A percentile compares a stretch with the other conserved stretches of the same genome.
Evolutionary conservation across 2,113 vertebrate genomes (phyloP).

Genomic region (Hylia prasina): DNA sequence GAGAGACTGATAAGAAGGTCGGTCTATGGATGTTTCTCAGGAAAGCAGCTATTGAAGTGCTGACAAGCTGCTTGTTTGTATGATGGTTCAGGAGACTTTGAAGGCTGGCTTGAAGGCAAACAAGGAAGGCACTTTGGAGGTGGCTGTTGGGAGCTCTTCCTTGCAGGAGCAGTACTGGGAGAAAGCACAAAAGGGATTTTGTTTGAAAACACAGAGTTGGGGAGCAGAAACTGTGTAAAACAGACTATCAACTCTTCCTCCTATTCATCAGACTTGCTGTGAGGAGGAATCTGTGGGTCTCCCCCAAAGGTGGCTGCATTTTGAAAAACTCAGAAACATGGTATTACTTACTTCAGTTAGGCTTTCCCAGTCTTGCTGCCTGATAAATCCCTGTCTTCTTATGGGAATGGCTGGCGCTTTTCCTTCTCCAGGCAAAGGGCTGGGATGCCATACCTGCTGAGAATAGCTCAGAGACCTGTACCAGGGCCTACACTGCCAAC

Average conservation of each 20-base stretch:
- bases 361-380: not conserved
- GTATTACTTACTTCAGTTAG: not conserved
- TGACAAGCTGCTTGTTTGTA: slow-evolving; percentile 24
- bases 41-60: not conserved
- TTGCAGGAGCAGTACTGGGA: not conserved
- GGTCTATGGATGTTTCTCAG: not conserved
- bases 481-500: not conserved
- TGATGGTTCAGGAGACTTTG: not conserved
- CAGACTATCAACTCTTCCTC: not conserved
- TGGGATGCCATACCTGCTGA: not conserved
- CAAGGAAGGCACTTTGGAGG: not conserved
- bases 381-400: not conserved
- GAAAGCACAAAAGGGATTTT: not conserved
- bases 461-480: not conserved
- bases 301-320: not conserved
- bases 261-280: not conserved
- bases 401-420: not conserved
- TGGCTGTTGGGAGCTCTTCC: not conserved
- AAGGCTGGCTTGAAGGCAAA: not conserved
- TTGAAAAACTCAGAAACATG: not conserved
- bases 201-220: not conserved
- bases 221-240: not conserved
- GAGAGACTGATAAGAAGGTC: not conserved
- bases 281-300: not conserved
- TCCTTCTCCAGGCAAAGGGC: not conserved